Percentiles rank a stretch among this genome's conserved stretches.
Evolutionary conservation across 2,113 vertebrate species (phyloP).

Genomic region (Pseudopipra pipra): DNA sequence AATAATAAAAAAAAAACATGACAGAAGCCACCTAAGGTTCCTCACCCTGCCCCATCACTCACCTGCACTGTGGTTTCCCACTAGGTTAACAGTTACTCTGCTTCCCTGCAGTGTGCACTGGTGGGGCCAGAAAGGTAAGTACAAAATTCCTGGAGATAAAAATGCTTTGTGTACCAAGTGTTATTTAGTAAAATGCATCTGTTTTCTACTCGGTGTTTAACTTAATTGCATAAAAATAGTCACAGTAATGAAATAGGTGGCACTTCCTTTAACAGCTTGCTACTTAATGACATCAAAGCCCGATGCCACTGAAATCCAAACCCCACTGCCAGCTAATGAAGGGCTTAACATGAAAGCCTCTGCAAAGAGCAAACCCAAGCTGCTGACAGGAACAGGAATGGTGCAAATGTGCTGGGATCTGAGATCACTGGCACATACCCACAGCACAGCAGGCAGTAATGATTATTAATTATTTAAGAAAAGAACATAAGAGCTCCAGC

Average conservation of each 20-base stretch:
- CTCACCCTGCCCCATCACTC: not conserved
- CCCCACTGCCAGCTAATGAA: constrained; percentile 66
- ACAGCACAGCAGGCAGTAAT: constrained; percentile 58
- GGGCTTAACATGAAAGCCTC: constrained; percentile 66
- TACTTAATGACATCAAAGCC: constrained; percentile 61
- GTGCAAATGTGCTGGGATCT: constrained; percentile 58
- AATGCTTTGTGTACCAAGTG: not conserved
- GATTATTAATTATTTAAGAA: constrained; percentile 79
- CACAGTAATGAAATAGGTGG: constrained; percentile 34
- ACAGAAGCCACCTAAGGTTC: not conserved
- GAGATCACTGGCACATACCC: constrained; percentile 50
- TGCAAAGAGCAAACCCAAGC: constrained; percentile 58
- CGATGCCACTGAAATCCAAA: constrained; percentile 14
- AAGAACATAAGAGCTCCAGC: constrained; percentile 57
- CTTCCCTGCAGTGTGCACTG: rapidly evolving
- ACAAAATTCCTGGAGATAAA: not conserved
- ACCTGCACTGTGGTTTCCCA: not conserved
- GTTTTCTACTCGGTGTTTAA: not conserved
- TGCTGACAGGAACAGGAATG: constrained; percentile 58
- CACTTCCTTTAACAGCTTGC: constrained; percentile 49
- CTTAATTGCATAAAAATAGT: constrained; percentile 20
- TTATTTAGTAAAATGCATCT: not conserved
- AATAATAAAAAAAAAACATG: not conserved
- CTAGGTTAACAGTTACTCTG: not conserved
- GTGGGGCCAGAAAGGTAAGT: not conserved